Evolutionary conservation across 30 jellyfish, hydroid and myxozoan genomes (phyloP).

Genomic region (Euphysa ruthae): DNA sequence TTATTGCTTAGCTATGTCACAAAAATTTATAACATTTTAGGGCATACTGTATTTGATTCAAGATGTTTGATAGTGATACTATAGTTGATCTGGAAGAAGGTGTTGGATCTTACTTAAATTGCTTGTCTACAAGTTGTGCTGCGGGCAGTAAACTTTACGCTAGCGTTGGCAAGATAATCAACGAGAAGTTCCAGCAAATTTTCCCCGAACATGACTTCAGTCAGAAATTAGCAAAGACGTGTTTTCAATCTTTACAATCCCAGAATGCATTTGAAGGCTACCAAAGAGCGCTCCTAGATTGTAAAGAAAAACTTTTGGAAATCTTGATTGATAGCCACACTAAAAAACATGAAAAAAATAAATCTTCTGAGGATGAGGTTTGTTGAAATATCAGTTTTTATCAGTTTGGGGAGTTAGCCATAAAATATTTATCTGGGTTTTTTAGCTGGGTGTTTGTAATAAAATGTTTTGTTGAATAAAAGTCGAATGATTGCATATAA

Average conservation of each 20-base stretch:
- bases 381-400: too few species aligned
- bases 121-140: constrained; percentile 39
- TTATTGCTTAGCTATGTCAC: too few species aligned
- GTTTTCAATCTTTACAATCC: constrained; percentile 30
- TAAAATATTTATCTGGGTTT: too few species aligned
- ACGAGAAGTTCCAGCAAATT: constrained; percentile 35
- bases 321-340: constrained; percentile 24
- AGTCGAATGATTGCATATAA: too few species aligned
- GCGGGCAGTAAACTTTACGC: constrained; percentile 49
- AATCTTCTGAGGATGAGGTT: constrained; percentile 24
- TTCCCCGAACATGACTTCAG: constrained; percentile 9
- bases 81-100: constrained; percentile 38
- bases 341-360: background rate
- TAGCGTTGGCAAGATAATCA: constrained; percentile 30
- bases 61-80: constrained; percentile 4
- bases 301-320: constrained; percentile 31
- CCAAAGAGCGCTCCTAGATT: constrained; percentile 31
- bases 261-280: constrained; percentile 42
- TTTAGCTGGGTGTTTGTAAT: too few species aligned
- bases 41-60: too few species aligned
- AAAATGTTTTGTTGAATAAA: too few species aligned
- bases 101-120: constrained; percentile 34
- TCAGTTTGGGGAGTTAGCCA: too few species aligned
- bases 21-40: too few species aligned
- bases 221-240: background rate